Base-by-base conservation (phyloP, 1,140 invertebrate genomes). In the Amyelois transitella region DNA sequence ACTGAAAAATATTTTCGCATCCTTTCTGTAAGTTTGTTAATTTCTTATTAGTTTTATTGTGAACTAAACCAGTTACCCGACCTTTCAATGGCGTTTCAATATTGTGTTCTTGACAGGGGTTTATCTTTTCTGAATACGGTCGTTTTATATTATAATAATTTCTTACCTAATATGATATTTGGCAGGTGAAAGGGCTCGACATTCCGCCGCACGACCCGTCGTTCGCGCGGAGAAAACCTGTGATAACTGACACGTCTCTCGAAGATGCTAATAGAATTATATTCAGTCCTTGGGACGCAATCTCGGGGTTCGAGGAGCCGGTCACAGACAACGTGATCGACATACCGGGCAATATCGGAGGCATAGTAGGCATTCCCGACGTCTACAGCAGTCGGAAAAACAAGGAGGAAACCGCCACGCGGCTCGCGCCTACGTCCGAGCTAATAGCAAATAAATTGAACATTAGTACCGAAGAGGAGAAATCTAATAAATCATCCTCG, bases 251-350 rank as follows among this genome's bases (percentile, higher is more conserved):
- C 62, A 64, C 80, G 32, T 86, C 83, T 20, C 69, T 88, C 43
- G 85, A 88, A 74, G 81, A 86, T 66, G 85, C 81, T 56, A 88
- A 88, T 71, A 84, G 83, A 77, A 88, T 88, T 70, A 88, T 88
- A 75, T 88, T 88, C 74, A 88, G 83, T 71, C 85, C 85, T 18
- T 88, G 85, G 85, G 83, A 88, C 49, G 64, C 84, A 66, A 74
- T 86, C 55, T 76, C 83, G 17, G 79, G 83, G 12, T 86, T 75
- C 67, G 85, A 86, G 48, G 83, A 86, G 12, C 43, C 77, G 21
- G 81, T 72, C 28, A 85, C 85, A 51, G 81, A 84, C 62, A 78
- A 70, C 63, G 72, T 85, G 65, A 74, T 81, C 76, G 83, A 85
- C 66, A 84, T 85, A 66, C 85, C 81, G 4, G 75, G 80, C 50